A percentile compares a stretch with the other conserved stretches of the same genome.
Evolutionary conservation across 2,888 invertebrate genomes (phyloP).

Genomic region (Argyresthia albistria): DNA sequence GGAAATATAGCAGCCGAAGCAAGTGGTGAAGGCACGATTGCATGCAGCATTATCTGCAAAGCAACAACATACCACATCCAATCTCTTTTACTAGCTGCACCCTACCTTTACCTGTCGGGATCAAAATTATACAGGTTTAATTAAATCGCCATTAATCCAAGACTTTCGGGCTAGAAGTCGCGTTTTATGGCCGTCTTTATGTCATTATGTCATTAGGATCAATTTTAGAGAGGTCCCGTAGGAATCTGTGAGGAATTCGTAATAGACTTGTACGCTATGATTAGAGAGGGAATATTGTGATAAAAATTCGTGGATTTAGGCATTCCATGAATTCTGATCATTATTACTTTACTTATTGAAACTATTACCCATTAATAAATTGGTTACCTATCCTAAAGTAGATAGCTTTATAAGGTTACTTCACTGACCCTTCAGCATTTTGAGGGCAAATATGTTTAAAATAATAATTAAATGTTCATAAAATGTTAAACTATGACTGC

Average conservation of each 20-base stretch:
- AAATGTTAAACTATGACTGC: no score
- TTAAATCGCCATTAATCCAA: slow-evolving; percentile 68
- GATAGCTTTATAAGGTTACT: no score
- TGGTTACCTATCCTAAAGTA: no score
- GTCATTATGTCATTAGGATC: slow-evolving; percentile 62
- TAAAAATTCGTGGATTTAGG: background rate
- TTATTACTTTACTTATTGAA: no score
- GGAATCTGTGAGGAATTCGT: slow-evolving; percentile 19
- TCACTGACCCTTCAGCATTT: no score
- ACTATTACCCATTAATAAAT: no score
- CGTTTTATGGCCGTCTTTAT: slow-evolving; percentile 40
- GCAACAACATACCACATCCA: background rate
- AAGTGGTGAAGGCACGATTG: no score
- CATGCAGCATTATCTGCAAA: no score
- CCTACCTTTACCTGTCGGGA: slow-evolving; percentile 22
- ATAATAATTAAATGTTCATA: no score
- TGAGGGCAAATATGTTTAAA: no score
- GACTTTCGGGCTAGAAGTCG: slow-evolving; percentile 48
- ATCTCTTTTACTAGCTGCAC: background rate
- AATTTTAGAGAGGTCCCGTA: slow-evolving; percentile 16
- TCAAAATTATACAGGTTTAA: slow-evolving; percentile 68
- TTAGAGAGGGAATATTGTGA: background rate
- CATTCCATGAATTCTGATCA: no score
- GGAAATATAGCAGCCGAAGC: no score
- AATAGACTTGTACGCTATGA: background rate